Conservation (phyloP, 2,888 invertebrate species). For the Nephrotoma appendiculata region DNA sequence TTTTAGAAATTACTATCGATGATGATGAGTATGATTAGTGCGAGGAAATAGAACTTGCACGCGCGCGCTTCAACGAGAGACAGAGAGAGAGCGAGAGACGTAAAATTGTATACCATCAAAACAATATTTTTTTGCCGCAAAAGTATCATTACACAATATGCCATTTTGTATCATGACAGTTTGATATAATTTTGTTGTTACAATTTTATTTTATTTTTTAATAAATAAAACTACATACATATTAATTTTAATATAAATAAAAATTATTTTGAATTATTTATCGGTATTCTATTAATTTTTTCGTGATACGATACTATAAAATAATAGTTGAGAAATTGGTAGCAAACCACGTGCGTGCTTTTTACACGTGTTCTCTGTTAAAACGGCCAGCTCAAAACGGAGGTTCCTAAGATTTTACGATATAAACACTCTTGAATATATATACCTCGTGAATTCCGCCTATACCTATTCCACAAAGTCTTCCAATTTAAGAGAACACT, state of each 20-base stretch:
- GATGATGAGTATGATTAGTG: background rate
- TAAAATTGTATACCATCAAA: background rate
- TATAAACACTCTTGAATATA: no score
- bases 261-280: background rate
- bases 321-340: no score
- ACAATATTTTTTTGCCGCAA: background rate
- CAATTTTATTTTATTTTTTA: background rate
- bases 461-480: no score
- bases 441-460: no score
- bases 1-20: background rate
- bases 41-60: background rate
- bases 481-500: no score
- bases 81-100: background rate
- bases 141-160: background rate
- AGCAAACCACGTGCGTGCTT: no score
- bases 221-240: background rate
- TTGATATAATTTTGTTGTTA: background rate
- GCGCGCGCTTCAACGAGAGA: background rate
- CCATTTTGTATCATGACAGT: background rate
- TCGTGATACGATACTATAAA: no score
- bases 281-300: no score
- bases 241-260: background rate
- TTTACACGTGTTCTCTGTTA: no score
- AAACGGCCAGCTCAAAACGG: no score
- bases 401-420: no score